These are phyloP conservation scores for Monochamus alternatus DNA, from an alignment of 2,888 invertebrate genomes.

Conservation along the genomic window DNA sequence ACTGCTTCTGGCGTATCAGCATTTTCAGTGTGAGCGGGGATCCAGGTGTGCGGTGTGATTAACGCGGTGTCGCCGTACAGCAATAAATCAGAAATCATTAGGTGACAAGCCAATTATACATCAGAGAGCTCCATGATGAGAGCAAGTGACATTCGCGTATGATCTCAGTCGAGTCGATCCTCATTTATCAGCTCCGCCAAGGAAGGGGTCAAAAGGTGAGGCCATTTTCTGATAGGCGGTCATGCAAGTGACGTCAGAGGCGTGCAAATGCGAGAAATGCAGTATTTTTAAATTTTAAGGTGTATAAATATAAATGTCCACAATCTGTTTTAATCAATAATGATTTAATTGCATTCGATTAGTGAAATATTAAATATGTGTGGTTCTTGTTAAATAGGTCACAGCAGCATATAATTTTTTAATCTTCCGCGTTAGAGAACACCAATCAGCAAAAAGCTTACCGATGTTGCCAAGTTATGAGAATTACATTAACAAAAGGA, in stretches of 20 bases:
- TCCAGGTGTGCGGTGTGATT: constrained; percentile 62
- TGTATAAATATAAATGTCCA: too few species aligned
- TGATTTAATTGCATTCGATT: too few species aligned
- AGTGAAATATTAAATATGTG: too few species aligned
- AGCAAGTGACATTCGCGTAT: constrained; percentile 59
- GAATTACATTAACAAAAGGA: too few species aligned
- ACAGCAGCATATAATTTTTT: too few species aligned
- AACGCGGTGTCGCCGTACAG: constrained; percentile 58
- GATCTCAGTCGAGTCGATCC: constrained; percentile 57
- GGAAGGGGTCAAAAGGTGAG: constrained; percentile 13
- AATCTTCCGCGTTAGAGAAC: too few species aligned
- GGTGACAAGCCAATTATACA: constrained; percentile 64
- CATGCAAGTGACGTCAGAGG: not conserved
- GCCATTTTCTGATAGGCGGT: not conserved
- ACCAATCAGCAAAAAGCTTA: too few species aligned
- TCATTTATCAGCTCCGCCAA: constrained; percentile 53
- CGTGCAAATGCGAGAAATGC: too few species aligned
- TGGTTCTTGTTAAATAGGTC: too few species aligned
- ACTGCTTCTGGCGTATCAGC: constrained; percentile 35
- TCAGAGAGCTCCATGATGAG: constrained; percentile 58
- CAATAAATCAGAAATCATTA: constrained; percentile 66
- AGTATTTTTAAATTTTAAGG: too few species aligned
- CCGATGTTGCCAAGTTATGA: too few species aligned
- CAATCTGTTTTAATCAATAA: too few species aligned
- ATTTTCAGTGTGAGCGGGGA: constrained; percentile 41